Evolutionary conservation across 1,140 invertebrate species (phyloP).

Genomic region (Forficula auricularia): DNA sequence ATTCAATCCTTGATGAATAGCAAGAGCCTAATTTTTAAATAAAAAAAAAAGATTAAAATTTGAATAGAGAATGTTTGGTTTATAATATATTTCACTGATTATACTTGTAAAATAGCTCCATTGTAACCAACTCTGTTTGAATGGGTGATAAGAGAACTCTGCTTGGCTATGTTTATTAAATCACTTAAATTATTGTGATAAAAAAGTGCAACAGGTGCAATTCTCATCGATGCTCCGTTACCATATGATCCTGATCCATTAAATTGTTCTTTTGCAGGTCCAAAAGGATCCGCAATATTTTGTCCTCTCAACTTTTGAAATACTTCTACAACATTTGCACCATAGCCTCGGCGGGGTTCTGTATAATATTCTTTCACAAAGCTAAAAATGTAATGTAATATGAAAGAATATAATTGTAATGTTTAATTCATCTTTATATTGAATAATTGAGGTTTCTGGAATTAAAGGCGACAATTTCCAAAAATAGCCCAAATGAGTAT

Average conservation of each 20-base stretch:
- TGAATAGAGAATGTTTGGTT: too few species aligned
- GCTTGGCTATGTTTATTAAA: constrained; percentile 31
- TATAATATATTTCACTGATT: too few species aligned
- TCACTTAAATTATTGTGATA: constrained; percentile 31
- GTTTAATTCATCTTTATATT: too few species aligned
- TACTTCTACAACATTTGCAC: constrained; percentile 38
- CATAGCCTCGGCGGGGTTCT: constrained; percentile 48
- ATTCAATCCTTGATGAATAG: constrained; percentile 34
- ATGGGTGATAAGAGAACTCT: constrained; percentile 47
- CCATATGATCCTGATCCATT: constrained; percentile 53
- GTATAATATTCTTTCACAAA: constrained; percentile 47
- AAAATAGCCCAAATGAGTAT: too few species aligned
- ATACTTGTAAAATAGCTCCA: constrained; percentile 48
- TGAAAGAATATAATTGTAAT: too few species aligned
- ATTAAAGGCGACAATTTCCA: too few species aligned
- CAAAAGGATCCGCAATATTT: constrained; percentile 39
- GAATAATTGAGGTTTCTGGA: too few species aligned
- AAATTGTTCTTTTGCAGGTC: constrained; percentile 51
- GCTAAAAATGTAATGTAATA: too few species aligned
- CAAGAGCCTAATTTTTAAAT: constrained; percentile 28
- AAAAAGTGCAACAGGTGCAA: constrained; percentile 50
- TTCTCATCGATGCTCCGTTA: constrained; percentile 62
- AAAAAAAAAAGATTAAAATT: constrained; percentile 4
- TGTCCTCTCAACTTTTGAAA: constrained; percentile 39
- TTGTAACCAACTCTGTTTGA: constrained; percentile 41